Evolutionary conservation across 2,888 invertebrate species (phyloP).

Genomic region (Melolontha melolontha): DNA sequence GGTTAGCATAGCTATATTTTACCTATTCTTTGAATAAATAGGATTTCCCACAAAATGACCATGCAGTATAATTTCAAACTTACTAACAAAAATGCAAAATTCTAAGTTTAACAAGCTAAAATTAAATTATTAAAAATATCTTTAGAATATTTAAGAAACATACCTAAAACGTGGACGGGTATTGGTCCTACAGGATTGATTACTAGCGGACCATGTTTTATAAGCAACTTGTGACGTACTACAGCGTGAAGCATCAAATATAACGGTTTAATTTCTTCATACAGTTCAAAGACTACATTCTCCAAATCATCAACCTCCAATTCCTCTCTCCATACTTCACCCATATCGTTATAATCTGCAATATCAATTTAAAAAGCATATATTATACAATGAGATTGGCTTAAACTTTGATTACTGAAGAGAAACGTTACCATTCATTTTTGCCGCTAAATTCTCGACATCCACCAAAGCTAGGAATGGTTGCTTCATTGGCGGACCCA

Average conservation of each 20-base stretch:
- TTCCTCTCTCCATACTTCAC: constrained; percentile 75
- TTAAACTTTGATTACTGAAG: too few relatives aligned
- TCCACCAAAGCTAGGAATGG: constrained; percentile 69
- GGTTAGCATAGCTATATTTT: too few relatives aligned
- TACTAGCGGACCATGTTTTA: constrained; percentile 68
- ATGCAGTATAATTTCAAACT: too few relatives aligned
- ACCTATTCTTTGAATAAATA: too few relatives aligned
- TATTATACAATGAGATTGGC: too few relatives aligned
- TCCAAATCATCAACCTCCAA: constrained; percentile 73
- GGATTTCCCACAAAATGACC: too few relatives aligned
- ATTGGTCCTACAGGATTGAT: constrained; percentile 71
- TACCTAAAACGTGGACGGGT: constrained; percentile 78
- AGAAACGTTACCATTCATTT: constrained; percentile 70
- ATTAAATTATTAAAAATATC: too few relatives aligned
- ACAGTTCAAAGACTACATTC: constrained; percentile 67
- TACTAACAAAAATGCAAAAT: too few relatives aligned
- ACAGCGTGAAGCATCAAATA: constrained; percentile 81
- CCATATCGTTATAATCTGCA: constrained; percentile 74
- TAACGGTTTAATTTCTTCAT: constrained; percentile 71
- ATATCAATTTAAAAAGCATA: neutral
- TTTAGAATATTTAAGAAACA: constrained; percentile 38
- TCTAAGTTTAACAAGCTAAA: too few relatives aligned
- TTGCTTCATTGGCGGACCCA: constrained; percentile 70
- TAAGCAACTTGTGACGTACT: constrained; percentile 71
- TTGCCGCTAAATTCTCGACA: constrained; percentile 74